Percentiles rank a stretch among this genome's conserved stretches.
phyloP scores from a whole-genome alignment of 2,113 vertebrate species.

The Boulengeromyrus knoepffleri region DNA sequence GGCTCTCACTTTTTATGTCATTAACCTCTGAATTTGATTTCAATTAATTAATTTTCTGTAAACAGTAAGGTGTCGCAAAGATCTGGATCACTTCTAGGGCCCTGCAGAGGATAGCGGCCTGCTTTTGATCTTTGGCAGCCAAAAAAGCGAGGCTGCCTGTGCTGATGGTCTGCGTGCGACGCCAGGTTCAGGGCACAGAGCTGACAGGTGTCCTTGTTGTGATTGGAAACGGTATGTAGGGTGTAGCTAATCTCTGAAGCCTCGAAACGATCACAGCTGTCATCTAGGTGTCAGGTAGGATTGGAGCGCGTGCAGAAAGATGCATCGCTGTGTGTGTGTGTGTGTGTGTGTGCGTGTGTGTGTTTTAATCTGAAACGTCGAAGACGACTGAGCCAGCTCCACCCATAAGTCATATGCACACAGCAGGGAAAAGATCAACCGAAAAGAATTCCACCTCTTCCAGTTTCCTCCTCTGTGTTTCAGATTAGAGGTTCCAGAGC shows the following conservation, averaged over 20 bases:
- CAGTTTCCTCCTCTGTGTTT: neutral
- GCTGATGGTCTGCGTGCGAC: neutral
- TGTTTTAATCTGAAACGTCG: neutral
- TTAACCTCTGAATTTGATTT: neutral
- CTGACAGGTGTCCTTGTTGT: neutral
- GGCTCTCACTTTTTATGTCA: neutral
- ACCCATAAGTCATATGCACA: neutral
- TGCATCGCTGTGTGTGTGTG: neutral
- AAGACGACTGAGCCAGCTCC: neutral
- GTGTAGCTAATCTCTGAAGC: neutral
- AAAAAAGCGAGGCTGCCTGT: neutral
- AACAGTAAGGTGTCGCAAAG: neutral
- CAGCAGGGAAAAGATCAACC: neutral
- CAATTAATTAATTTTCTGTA: neutral
- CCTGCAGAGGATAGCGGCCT: neutral
- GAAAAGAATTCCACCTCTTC: neutral
- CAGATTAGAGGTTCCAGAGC: neutral
- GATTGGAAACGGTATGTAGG: neutral
- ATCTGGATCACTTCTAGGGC: neutral
- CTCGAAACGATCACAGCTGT: neutral
- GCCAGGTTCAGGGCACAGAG: no score
- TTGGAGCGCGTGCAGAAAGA: neutral
- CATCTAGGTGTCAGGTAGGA: neutral
- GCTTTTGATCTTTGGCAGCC: neutral
- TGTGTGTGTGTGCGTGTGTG: neutral